A percentile compares a stretch with the other conserved stretches of the same genome.
Evolutionary conservation across 2,888 invertebrate genomes (phyloP).

Genomic region (Epinotia bilunana): DNA sequence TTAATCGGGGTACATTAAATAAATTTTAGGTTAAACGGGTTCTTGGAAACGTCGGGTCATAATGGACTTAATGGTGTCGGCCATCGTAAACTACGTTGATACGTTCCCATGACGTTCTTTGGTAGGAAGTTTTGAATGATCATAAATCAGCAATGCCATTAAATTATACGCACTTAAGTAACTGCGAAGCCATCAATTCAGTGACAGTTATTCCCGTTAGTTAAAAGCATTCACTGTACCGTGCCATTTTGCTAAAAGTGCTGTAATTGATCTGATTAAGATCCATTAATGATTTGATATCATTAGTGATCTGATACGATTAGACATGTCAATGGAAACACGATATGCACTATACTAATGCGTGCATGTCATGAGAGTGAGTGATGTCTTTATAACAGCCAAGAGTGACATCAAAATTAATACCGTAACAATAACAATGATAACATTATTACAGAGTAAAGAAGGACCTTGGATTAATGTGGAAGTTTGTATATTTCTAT

Average conservation of each 20-base stretch:
- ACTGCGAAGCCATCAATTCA: slow-evolving; percentile 23
- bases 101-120: slow-evolving; percentile 35
- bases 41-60: slow-evolving; percentile 25
- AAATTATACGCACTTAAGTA: slow-evolving; percentile 40
- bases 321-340: slow-evolving; percentile 34
- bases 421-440: background rate
- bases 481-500: background rate
- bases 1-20: slow-evolving; percentile 55
- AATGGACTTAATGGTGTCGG: slow-evolving; percentile 36
- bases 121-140: slow-evolving; percentile 36
- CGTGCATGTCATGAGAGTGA: slow-evolving; percentile 25
- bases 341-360: slow-evolving; percentile 34
- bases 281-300: slow-evolving; percentile 35
- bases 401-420: slow-evolving; percentile 29
- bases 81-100: slow-evolving; percentile 41
- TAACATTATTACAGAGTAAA: background rate
- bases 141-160: slow-evolving; percentile 33
- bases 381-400: slow-evolving; percentile 28
- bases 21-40: slow-evolving; percentile 50
- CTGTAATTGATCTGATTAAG: slow-evolving; percentile 28
- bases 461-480: background rate
- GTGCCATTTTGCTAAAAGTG: slow-evolving; percentile 35
- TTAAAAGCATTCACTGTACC: slow-evolving; percentile 18
- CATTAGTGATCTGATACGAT: slow-evolving; percentile 30
- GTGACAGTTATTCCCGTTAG: slow-evolving; percentile 26